Conservation (phyloP, 2,888 invertebrate species). For the Anorthoa munda region DNA sequence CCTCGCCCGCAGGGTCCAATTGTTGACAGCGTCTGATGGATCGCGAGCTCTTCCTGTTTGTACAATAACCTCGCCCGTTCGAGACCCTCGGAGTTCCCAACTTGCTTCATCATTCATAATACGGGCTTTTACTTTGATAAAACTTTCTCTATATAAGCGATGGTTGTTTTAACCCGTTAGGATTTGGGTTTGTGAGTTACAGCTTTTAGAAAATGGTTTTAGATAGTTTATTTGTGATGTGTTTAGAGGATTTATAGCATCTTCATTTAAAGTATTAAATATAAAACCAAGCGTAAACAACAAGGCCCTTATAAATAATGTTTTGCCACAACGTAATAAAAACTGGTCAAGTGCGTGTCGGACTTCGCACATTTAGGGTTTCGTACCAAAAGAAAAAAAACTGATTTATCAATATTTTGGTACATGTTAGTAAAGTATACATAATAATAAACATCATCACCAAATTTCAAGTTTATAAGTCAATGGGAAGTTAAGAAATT, state of each 20-base stretch:
- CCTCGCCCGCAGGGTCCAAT: conserved; percentile 63
- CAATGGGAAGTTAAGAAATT: no score
- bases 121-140: conserved; percentile 75
- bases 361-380: no score
- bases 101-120: conserved; percentile 83
- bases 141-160: conserved; percentile 65
- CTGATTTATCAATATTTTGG: no score
- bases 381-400: no score
- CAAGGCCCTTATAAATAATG: no score
- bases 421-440: no score
- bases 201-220: conserved; percentile 18
- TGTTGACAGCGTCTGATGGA: conserved; percentile 74
- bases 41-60: conserved; percentile 72
- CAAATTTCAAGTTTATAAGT: no score
- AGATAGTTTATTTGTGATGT: conserved; percentile 31
- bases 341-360: no score
- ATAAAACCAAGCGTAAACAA: not conserved
- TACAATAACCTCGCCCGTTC: conserved; percentile 64
- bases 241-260: not conserved
- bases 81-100: conserved; percentile 72
- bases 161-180: conserved; percentile 62
- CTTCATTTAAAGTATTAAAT: not conserved
- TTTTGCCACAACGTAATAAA: not conserved
- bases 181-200: conserved; percentile 40
- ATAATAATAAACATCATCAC: no score